Evolutionary conservation across 2,113 vertebrate genomes (phyloP).

Genomic region (Chamaea fasciata): DNA sequence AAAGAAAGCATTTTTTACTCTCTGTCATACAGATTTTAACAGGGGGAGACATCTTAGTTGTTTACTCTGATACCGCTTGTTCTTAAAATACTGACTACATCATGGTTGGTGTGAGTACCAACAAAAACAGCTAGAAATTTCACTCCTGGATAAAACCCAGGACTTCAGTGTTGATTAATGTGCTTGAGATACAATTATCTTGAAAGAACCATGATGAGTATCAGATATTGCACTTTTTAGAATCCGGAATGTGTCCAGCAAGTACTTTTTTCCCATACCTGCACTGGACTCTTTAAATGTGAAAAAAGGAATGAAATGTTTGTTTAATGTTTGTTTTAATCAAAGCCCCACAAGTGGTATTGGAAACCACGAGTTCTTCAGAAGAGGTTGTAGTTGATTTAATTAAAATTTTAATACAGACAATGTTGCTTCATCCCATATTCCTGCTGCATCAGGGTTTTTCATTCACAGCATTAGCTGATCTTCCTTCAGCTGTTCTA

Average conservation of each 20-base stretch:
- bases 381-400: neutral
- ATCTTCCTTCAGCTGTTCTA: neutral
- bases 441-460: neutral
- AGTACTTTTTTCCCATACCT: neutral
- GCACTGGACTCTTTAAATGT: neutral
- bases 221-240: neutral
- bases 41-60: neutral
- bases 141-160: neutral
- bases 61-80: neutral
- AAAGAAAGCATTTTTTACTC: neutral
- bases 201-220: neutral
- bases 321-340: neutral
- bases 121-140: neutral
- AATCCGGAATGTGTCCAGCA: neutral
- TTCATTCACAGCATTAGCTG: neutral
- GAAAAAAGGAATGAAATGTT: neutral
- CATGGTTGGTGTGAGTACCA: neutral
- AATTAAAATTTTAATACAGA: neutral
- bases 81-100: neutral
- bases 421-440: neutral
- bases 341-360: neutral
- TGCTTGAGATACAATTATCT: neutral
- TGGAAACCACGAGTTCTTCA: neutral
- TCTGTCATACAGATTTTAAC: neutral
- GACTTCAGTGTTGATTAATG: neutral